phyloP scores from a whole-genome alignment of 2,888 invertebrate species.

The Gastrophysa polygoni region DNA sequence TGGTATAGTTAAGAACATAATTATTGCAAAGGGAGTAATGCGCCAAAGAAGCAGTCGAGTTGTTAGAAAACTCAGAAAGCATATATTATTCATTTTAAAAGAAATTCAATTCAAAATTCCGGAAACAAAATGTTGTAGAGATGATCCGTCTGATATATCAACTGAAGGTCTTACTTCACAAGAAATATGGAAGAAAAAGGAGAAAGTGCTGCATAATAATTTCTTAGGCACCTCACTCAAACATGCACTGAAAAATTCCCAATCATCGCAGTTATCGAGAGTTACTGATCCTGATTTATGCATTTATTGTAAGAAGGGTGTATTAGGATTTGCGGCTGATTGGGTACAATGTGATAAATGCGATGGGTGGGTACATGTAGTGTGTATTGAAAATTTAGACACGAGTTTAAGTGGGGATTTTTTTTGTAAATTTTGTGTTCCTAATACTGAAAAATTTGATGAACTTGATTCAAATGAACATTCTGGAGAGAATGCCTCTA shows the following conservation, averaged over 20 bases:
- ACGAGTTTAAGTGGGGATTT: not conserved
- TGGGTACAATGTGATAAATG: slow-evolving; percentile 25
- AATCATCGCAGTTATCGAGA: not conserved
- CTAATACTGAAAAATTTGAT: no score
- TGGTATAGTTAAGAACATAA: slow-evolving; percentile 3
- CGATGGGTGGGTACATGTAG: slow-evolving; percentile 19
- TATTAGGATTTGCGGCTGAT: slow-evolving; percentile 5
- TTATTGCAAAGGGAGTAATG: not conserved
- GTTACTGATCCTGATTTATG: slow-evolving; percentile 5
- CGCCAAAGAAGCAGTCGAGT: slow-evolving; percentile 8
- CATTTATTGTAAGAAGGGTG: slow-evolving; percentile 16
- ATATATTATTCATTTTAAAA: not conserved
- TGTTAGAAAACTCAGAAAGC: slow-evolving; percentile 5
- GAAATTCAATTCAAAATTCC: not conserved
- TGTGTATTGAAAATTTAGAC: slow-evolving; percentile 10
- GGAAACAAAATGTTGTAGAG: not conserved
- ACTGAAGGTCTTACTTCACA: slow-evolving; percentile 5
- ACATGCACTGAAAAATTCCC: not conserved
- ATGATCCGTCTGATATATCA: no score
- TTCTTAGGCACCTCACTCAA: slow-evolving; percentile 8
- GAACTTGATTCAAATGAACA: no score
- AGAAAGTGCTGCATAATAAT: not conserved
- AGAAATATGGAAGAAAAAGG: slow-evolving; percentile 8
- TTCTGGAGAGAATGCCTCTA: no score
- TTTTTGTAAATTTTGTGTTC: slow-evolving; percentile 10